Base-by-base conservation (phyloP, 2,888 invertebrate genomes). In the Trissolcus brochymenae region DNA sequence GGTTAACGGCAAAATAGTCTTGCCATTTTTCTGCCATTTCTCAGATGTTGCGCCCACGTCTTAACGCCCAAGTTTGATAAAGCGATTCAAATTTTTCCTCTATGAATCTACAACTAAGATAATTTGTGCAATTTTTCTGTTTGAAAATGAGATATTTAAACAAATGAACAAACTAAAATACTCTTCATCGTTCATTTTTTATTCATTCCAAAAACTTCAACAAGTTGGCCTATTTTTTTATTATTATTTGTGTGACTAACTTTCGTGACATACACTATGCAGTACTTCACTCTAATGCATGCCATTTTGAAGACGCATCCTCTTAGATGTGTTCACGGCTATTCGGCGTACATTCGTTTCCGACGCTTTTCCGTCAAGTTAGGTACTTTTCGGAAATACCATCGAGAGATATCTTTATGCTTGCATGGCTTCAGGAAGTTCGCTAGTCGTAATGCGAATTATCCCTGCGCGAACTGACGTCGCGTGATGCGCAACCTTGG, bases 361-460 rank as follows among this genome's bases (percentile, higher is more conserved):
- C 57, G 61, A 46, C 65, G 61, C 75, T 66, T 78, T 78, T 75
- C 75, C 66, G 66, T 78, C 74, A 71, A 78, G 75, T 71, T 74
- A 57, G 71, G 67, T 75, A 72, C 78, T 78, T 75, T 78, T 78
- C 78, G 67, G 67, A 75, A 78, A 75, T 78, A 71, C 78, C 78
- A 67, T 67, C 75, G 66, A 73, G 74, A 75, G 78, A 75, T 78
- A 78, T 75, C 74, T 78, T 78, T 78, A 75, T 74, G 74, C 78
- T 74, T 71, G 70, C 78, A 70, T 66, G 74, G 57, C 21, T 62
- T 29, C 59, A 54, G 62, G 49, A 78, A 78, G 66, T 78, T 78
- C 74, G 56, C 14, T 59, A 78, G 74, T 66, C 66, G 70, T 68
- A 78, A 78, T 78, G 57, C 78, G 74, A 74, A 78, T 78, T 78